Percentiles rank a stretch among this genome's conserved stretches.
These are phyloP conservation scores for Scaptomyza caliginosa DNA, from an alignment of 2,888 invertebrate species.

Conservation along the genomic window DNA sequence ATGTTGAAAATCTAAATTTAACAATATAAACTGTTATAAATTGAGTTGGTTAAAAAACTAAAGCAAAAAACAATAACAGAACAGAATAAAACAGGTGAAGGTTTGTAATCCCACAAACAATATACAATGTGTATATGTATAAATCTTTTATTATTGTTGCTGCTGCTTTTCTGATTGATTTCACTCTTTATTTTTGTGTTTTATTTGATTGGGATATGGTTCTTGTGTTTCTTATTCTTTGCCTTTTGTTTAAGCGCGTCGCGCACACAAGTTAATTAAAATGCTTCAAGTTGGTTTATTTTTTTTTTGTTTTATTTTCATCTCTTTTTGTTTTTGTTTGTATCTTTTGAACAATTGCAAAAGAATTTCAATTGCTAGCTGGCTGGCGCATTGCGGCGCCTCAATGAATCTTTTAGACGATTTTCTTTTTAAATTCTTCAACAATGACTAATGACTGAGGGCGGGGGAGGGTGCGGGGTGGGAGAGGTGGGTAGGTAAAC, in stretches of 20 bases:
- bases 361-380: constrained; percentile 54
- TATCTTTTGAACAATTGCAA: constrained; percentile 62
- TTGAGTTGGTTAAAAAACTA: constrained; percentile 13
- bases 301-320: constrained; percentile 32
- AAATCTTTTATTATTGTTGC: constrained; percentile 29
- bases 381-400: constrained; percentile 64
- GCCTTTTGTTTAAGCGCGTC: constrained; percentile 17
- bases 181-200: constrained; percentile 8
- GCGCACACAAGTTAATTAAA: constrained; percentile 68
- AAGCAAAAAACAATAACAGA: constrained; percentile 15
- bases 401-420: constrained; percentile 41
- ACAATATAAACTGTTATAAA: not conserved
- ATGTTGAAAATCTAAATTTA: constrained; percentile 4
- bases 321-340: constrained; percentile 23
- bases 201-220: constrained; percentile 8
- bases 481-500: too few relatives aligned
- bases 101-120: constrained; percentile 24
- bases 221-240: constrained; percentile 10
- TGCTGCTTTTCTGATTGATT: constrained; percentile 32
- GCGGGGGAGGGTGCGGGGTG: not conserved
- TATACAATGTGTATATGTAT: constrained; percentile 7
- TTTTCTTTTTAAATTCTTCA: constrained; percentile 49
- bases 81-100: constrained; percentile 47
- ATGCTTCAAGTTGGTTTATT: constrained; percentile 47
- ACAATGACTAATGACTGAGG: constrained; percentile 55